Evolutionary conservation across 2,113 vertebrate genomes (phyloP), one percentile per base, ranked within the genome.

Genomic region (Leucosticte australis): DNA sequence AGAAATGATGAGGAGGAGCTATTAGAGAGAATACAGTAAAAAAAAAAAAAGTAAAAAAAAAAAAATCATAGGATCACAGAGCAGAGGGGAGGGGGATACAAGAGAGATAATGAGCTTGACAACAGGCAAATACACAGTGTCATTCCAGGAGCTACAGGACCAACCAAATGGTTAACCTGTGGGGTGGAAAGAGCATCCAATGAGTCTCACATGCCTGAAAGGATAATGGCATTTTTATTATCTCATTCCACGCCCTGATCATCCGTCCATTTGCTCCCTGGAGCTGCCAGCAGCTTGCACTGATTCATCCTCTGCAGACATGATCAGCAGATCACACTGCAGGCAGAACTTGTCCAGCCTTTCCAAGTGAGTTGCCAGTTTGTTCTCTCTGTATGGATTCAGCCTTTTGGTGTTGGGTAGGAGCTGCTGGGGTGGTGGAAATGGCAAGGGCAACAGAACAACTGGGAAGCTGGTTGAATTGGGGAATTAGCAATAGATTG

Each of bases 1-100:
- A 97, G 94, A 75, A 37, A 10, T 49, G 83, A n/a, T 1, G 69
- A 95, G 96, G 98, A 70, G 96, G 94, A 64, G 96, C 95, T 98
- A 98, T 97, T 98, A 98, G 97, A 95, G 97, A 97, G 96, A 98
- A 97, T 98, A 98, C 98, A 97, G 98, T 97, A 97, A 96, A 97
- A 97, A 68, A 96, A 97, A 97, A 68, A 30, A 55, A 13, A 55
- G 6, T 41, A 41, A n/a, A n/a, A n/a, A 46, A 46, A 42, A 44
- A 44, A 46, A 46, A 23, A 95, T 97, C 97, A 96, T 97, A 97
- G 91, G 93, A 97, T 98, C 96, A 69, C n/a, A 37, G 76, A 94
- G 96, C 80, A 83, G 90, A 80, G 50, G 90, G 97, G 94, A 95
- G 97, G 94, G 97, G 96, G 96, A 62, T 84, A 59, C 41, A 17